These are phyloP conservation scores for Andrena minutula DNA, from an alignment of 2,888 invertebrate species.

Conservation along the genomic window DNA sequence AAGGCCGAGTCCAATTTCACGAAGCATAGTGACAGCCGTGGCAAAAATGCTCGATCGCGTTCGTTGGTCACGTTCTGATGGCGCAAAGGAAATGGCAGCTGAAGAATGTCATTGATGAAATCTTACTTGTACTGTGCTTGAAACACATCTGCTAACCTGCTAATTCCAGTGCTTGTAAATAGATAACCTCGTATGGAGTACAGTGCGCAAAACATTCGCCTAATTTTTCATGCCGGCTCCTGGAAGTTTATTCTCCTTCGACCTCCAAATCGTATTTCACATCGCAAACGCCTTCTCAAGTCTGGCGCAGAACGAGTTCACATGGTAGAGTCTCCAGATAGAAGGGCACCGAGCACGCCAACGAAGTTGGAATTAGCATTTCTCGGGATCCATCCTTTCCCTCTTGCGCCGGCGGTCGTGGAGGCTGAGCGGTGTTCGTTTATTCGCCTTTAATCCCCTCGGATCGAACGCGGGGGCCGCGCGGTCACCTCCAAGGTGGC, in stretches of 20 bases:
- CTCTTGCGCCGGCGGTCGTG: slow-evolving; percentile 37
- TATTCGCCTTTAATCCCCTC: slow-evolving; percentile 80
- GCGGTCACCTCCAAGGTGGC: slow-evolving; percentile 51
- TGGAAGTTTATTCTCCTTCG: no score
- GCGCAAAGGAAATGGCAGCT: no score
- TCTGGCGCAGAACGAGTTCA: slow-evolving; percentile 45
- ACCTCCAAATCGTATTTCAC: background rate
- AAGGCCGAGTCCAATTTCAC: background rate
- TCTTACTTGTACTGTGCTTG: no score
- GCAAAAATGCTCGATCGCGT: no score
- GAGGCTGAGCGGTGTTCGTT: slow-evolving; percentile 68
- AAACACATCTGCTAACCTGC: no score
- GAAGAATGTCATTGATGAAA: no score
- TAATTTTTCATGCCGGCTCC: no score
- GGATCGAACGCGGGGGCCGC: slow-evolving; percentile 67
- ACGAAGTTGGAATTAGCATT: slow-evolving; percentile 74
- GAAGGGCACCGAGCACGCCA: slow-evolving; percentile 59
- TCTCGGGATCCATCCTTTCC: slow-evolving; percentile 57
- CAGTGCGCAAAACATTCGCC: no score
- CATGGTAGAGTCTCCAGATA: slow-evolving; percentile 1
- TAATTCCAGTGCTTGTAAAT: no score
- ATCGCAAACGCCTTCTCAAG: slow-evolving; percentile 6
- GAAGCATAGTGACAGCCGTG: no score
- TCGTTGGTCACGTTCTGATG: no score
- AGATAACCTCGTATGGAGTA: no score